phyloP scores from a whole-genome alignment of 2,113 vertebrate species.

The Leptosomus discolor region DNA sequence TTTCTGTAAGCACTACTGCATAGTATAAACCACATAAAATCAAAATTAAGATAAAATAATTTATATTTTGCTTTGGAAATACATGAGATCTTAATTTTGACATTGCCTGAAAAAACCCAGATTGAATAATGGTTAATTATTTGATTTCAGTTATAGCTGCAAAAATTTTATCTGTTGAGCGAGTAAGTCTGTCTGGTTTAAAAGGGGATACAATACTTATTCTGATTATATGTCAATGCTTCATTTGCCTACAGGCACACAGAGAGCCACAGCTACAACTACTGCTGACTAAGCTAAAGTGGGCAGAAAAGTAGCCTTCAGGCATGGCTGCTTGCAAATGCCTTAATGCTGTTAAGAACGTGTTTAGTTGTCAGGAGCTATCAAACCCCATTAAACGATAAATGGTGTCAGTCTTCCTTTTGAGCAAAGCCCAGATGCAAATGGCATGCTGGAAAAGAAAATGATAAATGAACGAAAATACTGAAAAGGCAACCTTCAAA shows the following conservation, averaged over 20 bases:
- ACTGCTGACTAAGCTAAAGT: constrained; percentile 29
- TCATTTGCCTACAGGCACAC: not conserved
- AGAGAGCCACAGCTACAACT: not conserved
- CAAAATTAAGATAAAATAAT: not conserved
- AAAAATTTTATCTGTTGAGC: not conserved
- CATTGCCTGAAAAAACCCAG: not conserved
- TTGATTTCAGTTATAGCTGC: not conserved
- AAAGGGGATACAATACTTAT: not conserved
- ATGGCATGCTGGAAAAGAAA: not conserved
- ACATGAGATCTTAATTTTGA: not conserved
- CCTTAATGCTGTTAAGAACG: constrained; percentile 18
- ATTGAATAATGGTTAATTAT: not conserved
- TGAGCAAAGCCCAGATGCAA: constrained; percentile 29
- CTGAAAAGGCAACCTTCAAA: constrained; percentile 23
- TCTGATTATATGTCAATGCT: not conserved
- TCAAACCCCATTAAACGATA: constrained; percentile 27
- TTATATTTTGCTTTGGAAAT: not conserved
- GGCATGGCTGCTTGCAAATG: constrained; percentile 29
- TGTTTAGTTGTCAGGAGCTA: constrained; percentile 40
- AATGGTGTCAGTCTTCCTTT: not conserved
- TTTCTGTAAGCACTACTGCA: not conserved
- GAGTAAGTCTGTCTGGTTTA: not conserved
- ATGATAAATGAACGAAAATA: not conserved
- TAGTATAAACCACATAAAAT: not conserved
- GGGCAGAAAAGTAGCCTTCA: constrained; percentile 6